Evolutionary conservation across 2,113 vertebrate species (phyloP), one percentile per base, ranked within the genome.

Genomic region (Spermophilus dauricus): DNA sequence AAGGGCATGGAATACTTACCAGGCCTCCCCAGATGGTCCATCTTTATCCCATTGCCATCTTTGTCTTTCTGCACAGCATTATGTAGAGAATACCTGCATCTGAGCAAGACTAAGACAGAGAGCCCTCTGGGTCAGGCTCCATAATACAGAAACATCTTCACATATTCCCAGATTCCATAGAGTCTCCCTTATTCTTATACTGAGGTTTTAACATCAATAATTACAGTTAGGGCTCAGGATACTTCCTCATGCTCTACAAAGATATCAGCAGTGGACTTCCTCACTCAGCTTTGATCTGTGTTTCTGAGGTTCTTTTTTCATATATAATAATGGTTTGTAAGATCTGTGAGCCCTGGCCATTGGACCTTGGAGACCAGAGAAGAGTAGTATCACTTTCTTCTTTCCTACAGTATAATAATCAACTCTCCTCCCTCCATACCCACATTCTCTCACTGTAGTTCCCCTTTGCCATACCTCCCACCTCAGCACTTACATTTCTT

Each of bases 401-500:
- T 72, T 70, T 69, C 65, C 39, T 2, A 37, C n/a, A 34, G 61
- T 69, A 4, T 73, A 58, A 20, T 6, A 77, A 22, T 45, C 17
- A 14, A 4, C 53, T 37, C 37, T 26, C n/a, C 39, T 17, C 12
- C 16, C 39, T 87, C 45, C 9, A 80, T 5, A 67, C 12, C n/a
- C n/a, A n/a, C 2, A 70, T 70, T 58, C 26, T 83, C 39, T 91
- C 61, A 12, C 77, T 48, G 48, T 13, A 67, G 8, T 32, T 91
- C 13, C 58, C 87, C 61, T 67, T 14, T 67, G 30, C 11, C 6
- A 28, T 4, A 76, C 67, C 48, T 22, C 24, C 8, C 8, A 61
- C 20, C 51, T 24, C 9, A 24, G 2, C 30, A 95, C 95, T 98
- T 95, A 98, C 97, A 18, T 81, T 86, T 92, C 73, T 97, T 97